A percentile compares a stretch with the other conserved stretches of the same genome.
Conservation (phyloP, 2,888 invertebrate genomes). For the Idaea dimidiata region DNA sequence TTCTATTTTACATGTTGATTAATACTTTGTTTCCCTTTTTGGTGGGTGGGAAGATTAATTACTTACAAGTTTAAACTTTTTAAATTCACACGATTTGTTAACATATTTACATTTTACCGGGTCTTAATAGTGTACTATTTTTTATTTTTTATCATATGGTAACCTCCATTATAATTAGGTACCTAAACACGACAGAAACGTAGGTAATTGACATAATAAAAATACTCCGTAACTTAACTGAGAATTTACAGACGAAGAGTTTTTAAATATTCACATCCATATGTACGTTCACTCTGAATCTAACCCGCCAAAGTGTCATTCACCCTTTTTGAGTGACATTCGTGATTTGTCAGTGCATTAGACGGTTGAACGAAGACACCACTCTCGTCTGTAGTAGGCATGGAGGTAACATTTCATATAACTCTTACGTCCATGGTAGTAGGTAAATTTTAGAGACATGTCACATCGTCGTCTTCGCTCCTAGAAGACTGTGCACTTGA, state of each 20-base stretch:
- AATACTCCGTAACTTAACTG: background rate
- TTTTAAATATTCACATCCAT: background rate
- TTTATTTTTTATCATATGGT: too few relatives aligned
- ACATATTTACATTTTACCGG: too few relatives aligned
- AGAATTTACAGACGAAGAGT: background rate
- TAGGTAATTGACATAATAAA: background rate
- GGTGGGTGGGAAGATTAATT: background rate
- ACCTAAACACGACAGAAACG: background rate
- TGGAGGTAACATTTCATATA: too few relatives aligned
- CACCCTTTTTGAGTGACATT: background rate
- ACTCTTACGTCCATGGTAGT: too few relatives aligned
- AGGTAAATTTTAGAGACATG: too few relatives aligned
- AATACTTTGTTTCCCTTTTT: background rate
- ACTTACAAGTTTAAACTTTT: background rate
- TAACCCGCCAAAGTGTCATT: constrained; percentile 1
- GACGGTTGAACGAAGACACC: background rate
- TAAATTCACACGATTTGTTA: too few relatives aligned
- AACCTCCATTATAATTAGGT: too few relatives aligned
- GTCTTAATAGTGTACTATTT: too few relatives aligned
- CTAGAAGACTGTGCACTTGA: too few relatives aligned
- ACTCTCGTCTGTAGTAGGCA: too few relatives aligned
- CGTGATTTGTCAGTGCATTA: background rate
- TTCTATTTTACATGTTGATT: background rate
- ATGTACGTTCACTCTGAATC: background rate
- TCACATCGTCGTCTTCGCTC: too few relatives aligned